Conservation (phyloP, 2,113 vertebrate genomes). For the Physeter macrocephalus region DNA sequence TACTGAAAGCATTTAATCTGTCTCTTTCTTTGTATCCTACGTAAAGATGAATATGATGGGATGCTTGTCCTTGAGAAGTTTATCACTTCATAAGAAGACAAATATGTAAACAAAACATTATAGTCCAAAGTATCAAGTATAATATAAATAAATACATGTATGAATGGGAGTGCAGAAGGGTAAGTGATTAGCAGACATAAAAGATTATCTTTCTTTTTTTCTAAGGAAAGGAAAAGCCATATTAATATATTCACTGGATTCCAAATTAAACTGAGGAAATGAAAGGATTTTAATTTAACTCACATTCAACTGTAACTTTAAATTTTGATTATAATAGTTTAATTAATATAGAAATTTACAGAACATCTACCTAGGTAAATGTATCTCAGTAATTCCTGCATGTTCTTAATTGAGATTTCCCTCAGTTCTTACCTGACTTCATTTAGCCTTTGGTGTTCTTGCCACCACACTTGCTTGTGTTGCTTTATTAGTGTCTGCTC, state of each 20-base stretch:
- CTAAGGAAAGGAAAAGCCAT: not conserved
- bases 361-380: not conserved
- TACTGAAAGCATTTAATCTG: not conserved
- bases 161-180: not conserved
- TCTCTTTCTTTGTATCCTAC: not conserved
- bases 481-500: constrained; percentile 88
- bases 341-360: not conserved
- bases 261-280: constrained; percentile 25
- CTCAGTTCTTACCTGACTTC: constrained; percentile 84
- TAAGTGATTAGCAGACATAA: not conserved
- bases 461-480: constrained; percentile 91
- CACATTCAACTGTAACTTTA: not conserved
- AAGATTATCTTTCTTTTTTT: not conserved
- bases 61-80: not conserved
- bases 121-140: not conserved
- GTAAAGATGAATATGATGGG: not conserved
- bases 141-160: not conserved
- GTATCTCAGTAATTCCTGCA: not conserved
- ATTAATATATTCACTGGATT: not conserved
- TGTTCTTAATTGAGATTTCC: not conserved
- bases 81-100: not conserved
- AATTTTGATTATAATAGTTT: not conserved
- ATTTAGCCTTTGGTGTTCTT: constrained; percentile 82
- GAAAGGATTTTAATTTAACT: constrained; percentile 11
- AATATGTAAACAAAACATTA: not conserved